Percentiles rank a stretch among this genome's conserved stretches.
Evolutionary conservation across 2,888 invertebrate species (phyloP).

Genomic region (Deilephila elpenor): DNA sequence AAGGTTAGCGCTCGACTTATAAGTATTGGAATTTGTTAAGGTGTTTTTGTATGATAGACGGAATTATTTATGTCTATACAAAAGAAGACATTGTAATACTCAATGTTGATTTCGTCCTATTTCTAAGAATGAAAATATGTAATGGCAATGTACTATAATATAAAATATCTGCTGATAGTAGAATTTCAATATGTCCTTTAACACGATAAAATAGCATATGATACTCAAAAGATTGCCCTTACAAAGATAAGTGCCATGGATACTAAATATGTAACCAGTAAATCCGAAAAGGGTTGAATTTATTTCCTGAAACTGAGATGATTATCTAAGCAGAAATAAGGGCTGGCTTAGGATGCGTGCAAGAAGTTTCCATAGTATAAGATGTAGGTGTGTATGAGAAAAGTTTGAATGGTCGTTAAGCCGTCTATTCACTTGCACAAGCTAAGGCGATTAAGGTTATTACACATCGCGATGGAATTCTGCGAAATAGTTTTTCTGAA

Average conservation of each 20-base stretch:
- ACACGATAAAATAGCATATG: neutral
- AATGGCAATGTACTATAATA: too few relatives aligned
- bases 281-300: slow-evolving; percentile 17
- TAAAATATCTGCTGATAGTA: too few relatives aligned
- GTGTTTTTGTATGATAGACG: neutral
- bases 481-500: neutral
- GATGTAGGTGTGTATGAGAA: neutral
- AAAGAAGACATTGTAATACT: too few relatives aligned
- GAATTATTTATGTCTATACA: too few relatives aligned
- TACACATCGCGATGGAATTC: neutral
- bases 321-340: slow-evolving; percentile 7
- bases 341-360: neutral
- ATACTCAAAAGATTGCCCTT: neutral
- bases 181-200: neutral
- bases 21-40: neutral
- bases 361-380: neutral
- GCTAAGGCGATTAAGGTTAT: slow-evolving; percentile 3
- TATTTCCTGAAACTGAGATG: slow-evolving; percentile 7
- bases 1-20: neutral
- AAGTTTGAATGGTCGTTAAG: slow-evolving; percentile 15
- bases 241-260: neutral
- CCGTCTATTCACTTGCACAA: slow-evolving; percentile 21
- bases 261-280: slow-evolving; percentile 16
- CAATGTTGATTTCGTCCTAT: too few relatives aligned
- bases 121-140: too few relatives aligned